Base-by-base conservation (phyloP, 2,113 vertebrate genomes). In the Oriolus oriolus region DNA sequence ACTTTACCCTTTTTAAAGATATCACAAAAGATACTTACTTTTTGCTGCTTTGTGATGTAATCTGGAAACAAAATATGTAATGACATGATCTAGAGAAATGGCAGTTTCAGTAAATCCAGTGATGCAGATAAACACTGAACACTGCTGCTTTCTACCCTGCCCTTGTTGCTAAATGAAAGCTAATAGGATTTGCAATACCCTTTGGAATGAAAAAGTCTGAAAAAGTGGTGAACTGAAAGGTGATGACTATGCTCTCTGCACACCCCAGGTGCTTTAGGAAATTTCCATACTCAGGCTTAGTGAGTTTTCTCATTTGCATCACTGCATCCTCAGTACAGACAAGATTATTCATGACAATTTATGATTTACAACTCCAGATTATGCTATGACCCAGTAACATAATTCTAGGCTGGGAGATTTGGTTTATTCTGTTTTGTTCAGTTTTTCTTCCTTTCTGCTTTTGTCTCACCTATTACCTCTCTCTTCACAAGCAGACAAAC, bases 21-120 rank as follows among this genome's bases (percentile, higher is more conserved):
- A 27, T 1, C 23, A 10, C 16, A 6, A 45, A 71, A 63, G 11
- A 16, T 21, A 20, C 4, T 41, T 53, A 21, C 9, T 15, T 53
- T 33, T 45, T 63, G 33, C 27, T 31, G 10, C 42, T 61, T 14
- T 37, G 15, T 60, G n/a, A 22, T 0, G 0, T 53, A 27, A 37
- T 24, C 19, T 37, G 61, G 47, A 45, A 85, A 31, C 28, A 56
- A 65, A 77, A 28, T 49, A 15, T 3, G 3, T 44, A n/a, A 22
- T 13, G 4, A 35, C 0, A 0, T 15, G 11, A 41, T 42, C 31
- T 50, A 45, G 35, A 42, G 31, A 63, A 47, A 31, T 11, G 42
- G 17, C 17, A 30, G 11, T 76, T 90, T 31, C 39, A 37, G 0
- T 70, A 31, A 70, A 45, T 12, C 19, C 6, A 30, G 18, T 49